Percentiles rank a stretch among this genome's conserved stretches.
phyloP scores from a whole-genome alignment of 1,140 invertebrate species.

The Drosophila baimaii region DNA sequence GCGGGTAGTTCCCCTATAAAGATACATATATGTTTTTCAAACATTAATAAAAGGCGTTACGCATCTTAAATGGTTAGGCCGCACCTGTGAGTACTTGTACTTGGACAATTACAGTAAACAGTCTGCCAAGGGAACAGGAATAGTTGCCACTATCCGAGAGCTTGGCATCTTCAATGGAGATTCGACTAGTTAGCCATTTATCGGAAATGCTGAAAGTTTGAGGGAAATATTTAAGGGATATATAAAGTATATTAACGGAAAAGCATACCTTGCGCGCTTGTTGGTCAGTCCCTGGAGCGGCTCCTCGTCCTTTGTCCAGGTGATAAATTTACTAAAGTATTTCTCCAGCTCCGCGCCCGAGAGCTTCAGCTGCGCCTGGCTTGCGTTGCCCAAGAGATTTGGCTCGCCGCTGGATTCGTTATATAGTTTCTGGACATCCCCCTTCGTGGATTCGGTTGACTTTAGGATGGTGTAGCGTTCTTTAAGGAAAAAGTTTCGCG shows the following conservation, averaged over 20 bases:
- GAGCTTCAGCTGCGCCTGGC: conserved; percentile 70
- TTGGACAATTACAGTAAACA: conserved; percentile 83
- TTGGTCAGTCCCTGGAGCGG: conserved; percentile 56
- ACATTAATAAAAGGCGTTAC: neutral
- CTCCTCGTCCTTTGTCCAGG: conserved; percentile 84
- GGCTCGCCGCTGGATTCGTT: conserved; percentile 54
- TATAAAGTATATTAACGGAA: too few species aligned
- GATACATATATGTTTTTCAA: neutral
- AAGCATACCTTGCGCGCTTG: conserved; percentile 77
- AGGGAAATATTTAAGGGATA: too few species aligned
- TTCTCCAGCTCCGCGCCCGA: conserved; percentile 83
- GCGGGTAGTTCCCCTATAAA: conserved; percentile 83
- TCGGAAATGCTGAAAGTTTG: conserved; percentile 71
- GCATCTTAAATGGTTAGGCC: neutral
- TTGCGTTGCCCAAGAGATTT: conserved; percentile 75
- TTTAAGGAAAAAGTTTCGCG: conserved; percentile 81
- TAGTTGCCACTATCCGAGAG: conserved; percentile 84
- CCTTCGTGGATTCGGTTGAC: conserved; percentile 40
- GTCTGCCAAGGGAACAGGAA: conserved; percentile 82
- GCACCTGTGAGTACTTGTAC: conserved; percentile 84
- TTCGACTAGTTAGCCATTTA: conserved; percentile 77
- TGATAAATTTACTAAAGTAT: conserved; percentile 83
- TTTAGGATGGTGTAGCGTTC: conserved; percentile 71
- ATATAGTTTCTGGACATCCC: conserved; percentile 10
- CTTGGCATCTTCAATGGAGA: conserved; percentile 82